Percentiles rank a stretch among this genome's conserved stretches.
Conservation (phyloP, 2,113 vertebrate genomes). For the Burhinus oedicnemus region DNA sequence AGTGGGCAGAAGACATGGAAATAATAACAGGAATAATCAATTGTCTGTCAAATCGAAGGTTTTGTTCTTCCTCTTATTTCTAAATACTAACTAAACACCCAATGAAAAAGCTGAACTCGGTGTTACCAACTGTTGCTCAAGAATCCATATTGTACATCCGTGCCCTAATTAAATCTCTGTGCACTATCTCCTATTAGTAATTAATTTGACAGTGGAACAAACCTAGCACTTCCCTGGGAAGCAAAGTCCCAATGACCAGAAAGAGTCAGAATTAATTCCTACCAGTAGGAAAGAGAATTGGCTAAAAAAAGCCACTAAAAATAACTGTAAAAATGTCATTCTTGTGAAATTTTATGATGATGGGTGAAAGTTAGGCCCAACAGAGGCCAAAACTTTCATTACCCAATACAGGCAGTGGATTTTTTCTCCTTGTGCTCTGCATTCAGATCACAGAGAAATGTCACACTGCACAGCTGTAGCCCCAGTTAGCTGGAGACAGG, state of each 20-base stretch:
- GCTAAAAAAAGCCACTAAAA: not conserved
- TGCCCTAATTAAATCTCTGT: not conserved
- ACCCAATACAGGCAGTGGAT: accelerated
- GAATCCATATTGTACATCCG: not conserved
- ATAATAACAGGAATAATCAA: not conserved
- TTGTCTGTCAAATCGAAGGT: not conserved
- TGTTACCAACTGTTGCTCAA: not conserved
- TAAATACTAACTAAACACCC: not conserved
- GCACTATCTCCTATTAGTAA: not conserved
- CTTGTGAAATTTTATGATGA: not conserved
- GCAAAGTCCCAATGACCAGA: not conserved
- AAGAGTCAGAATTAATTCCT: not conserved
- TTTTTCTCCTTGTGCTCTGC: not conserved
- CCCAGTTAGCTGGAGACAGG: not conserved
- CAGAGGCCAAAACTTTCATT: not conserved
- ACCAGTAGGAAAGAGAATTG: not conserved
- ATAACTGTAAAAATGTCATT: not conserved
- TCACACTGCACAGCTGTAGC: accelerated
- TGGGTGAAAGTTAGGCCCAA: not conserved
- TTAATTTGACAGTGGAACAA: not conserved
- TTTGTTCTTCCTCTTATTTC: not conserved
- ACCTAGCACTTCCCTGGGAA: not conserved
- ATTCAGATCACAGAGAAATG: not conserved
- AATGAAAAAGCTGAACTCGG: not conserved
- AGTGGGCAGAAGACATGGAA: not conserved